Base-by-base conservation (phyloP, 2,797 vertebrate species). In the Paedocypris micromegethes region DNA sequence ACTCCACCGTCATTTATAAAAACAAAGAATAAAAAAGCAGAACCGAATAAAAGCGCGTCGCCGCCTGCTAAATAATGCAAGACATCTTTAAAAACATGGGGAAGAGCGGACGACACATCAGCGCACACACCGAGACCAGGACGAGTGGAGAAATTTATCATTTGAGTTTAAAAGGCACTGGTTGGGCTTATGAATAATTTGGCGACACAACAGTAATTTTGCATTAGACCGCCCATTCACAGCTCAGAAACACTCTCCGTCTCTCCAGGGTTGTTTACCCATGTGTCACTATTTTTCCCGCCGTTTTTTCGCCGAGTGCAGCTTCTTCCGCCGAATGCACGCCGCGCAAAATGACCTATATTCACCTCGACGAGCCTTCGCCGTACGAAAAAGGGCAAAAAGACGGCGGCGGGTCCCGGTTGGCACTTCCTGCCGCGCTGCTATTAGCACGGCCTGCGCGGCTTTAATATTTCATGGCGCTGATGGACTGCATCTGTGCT, bases 171-270 rank as follows among this genome's bases (percentile, higher is more conserved):
- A 90, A 88, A 86, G 61, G 52, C 82, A 75, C 81, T 88, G 82
- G 75, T 88, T 87, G 70, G 75, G 79, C 75, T 87, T 86, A 90
- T 90, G 76, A 90, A 90, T 91, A 80, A 90, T 90, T 90, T 90
- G 83, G 83, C 77, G 78, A 70, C 80, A 83, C 86, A 89, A 90
- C 87, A 88, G 83, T 90, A 88, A 90, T 90, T 87, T 85, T 86
- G 85, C 88, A 88, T 89, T 89, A 92, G 87, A 87, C 88, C 87
- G 88, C 91, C 87, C 89, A 92, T 91, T 90, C 82, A 90, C 81
- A 82, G 76, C 86, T 86, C 86, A 90, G 85, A 86, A 92, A 88
- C 91, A 91, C 88, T 85, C 86, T 72, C 81, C 64, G 72, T 82
- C 88, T 82, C 88, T 88, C 84, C 52, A 80, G 85, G 87, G 86